A percentile compares a stretch with the other conserved stretches of the same genome.
These are phyloP conservation scores for Cephus sareptanus DNA, from an alignment of 2,888 invertebrate species.

Conservation along the genomic window DNA sequence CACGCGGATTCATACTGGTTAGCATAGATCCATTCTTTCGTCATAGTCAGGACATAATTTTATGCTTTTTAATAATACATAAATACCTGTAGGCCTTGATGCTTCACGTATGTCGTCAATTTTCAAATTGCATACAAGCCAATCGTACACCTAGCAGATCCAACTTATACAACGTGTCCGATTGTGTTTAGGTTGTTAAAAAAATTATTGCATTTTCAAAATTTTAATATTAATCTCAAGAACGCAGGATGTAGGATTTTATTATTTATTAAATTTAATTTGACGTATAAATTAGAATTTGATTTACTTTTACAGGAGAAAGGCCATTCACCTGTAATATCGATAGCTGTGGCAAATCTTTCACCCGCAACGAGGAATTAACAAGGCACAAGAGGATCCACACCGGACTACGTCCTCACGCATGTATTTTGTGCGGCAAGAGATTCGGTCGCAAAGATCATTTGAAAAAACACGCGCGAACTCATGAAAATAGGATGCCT, in stretches of 20 bases:
- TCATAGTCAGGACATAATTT: neutral
- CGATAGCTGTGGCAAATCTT: slow-evolving; percentile 87
- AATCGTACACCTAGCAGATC: neutral
- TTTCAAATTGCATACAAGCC: no score
- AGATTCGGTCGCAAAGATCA: slow-evolving; percentile 95
- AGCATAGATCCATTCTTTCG: slow-evolving; percentile 36
- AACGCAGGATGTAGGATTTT: no score
- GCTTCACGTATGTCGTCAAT: neutral
- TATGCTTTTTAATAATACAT: neutral
- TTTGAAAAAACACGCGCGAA: slow-evolving; percentile 91
- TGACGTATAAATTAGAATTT: neutral
- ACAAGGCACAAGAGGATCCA: slow-evolving; percentile 93
- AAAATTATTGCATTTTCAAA: no score
- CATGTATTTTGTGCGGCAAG: slow-evolving; percentile 90
- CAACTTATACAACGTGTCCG: neutral
- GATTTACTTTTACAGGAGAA: slow-evolving; percentile 72
- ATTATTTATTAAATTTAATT: no score
- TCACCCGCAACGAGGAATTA: slow-evolving; percentile 91
- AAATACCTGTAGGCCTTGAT: neutral
- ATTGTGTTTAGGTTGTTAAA: no score
- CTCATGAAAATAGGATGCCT: slow-evolving; percentile 70
- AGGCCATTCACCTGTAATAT: slow-evolving; percentile 89
- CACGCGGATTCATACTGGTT: slow-evolving; percentile 89
- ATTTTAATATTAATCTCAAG: no score
- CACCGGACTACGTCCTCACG: slow-evolving; percentile 86